Evolutionary conservation across 2,888 invertebrate species (phyloP).

Genomic region (Entomobrya multifasciata): DNA sequence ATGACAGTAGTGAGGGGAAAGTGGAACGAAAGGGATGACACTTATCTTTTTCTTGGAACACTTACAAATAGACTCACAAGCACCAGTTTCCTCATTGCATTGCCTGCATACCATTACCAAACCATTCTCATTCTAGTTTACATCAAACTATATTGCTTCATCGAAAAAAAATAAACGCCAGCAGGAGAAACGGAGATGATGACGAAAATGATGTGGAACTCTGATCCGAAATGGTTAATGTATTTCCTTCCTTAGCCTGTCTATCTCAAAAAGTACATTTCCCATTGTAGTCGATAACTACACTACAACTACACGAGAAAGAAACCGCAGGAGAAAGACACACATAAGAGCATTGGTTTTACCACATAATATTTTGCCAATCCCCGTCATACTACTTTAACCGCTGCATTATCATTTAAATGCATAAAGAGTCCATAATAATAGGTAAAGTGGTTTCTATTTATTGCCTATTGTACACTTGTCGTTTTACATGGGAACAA

Average conservation of each 20-base stretch:
- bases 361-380: background rate
- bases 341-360: background rate
- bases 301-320: too few relatives aligned
- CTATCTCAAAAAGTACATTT: too few relatives aligned
- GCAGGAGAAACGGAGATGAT: background rate
- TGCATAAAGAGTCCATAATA: too few relatives aligned
- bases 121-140: background rate
- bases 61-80: constrained; percentile 8
- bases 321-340: background rate
- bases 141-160: background rate
- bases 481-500: too few relatives aligned
- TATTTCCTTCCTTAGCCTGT: constrained; percentile 17
- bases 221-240: constrained; percentile 6
- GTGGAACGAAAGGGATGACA: constrained; percentile 35
- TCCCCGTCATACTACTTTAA: background rate
- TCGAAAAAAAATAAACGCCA: background rate
- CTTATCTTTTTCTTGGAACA: constrained; percentile 23
- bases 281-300: too few relatives aligned
- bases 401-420: background rate
- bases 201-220: background rate
- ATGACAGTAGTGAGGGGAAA: background rate
- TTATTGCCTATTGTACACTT: too few relatives aligned
- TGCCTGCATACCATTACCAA: background rate
- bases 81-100: too few relatives aligned
- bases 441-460: too few relatives aligned